Evolutionary conservation across 2,113 vertebrate species (phyloP), one percentile per base, ranked within the genome.

Genomic region (Neoarius graeffei): DNA sequence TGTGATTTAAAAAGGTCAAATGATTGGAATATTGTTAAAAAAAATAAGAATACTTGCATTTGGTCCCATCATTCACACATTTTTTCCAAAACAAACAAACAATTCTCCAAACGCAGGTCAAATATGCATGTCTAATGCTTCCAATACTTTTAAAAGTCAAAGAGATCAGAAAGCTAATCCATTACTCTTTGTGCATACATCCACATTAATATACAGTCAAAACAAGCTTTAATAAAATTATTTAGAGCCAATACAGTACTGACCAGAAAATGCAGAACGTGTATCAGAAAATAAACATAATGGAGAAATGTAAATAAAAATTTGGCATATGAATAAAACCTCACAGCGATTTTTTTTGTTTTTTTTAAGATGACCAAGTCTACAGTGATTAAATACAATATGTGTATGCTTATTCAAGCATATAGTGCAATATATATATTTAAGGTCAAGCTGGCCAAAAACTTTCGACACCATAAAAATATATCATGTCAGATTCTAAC

Each of bases 321-420:
- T 73, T 85, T 89, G 88, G 86, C 89, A 90, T 84, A 88, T 89
- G 57, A 73, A 56, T 57, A 79, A 76, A 56, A 88, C 54, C 48
- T 62, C 79, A 57, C 52, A 69, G 64, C 57, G n/a, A 30, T 27
- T 79, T 27, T 19, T 20, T 50, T n/a, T n/a, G n/a, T n/a, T 76
- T 8, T 19, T 17, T 17, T 59, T 35, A 1, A 27, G 10, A 67
- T 14, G n/a, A 25, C 10, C 2, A 86, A 27, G 42, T 80, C 52
- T 83, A 88, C 79, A 81, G 3, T 90, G 62, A 83, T 74, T 1
- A 19, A 35, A 64, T 79, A 57, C 48, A 64, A 83, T 17, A 81
- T 20, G 57, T 67, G 13, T 42, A 48, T 77, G 73, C 82, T 42
- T 84, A 62, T 25, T 87, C 73, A 83, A 79, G 57, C 69, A 84